A percentile compares a stretch with the other conserved stretches of the same genome.
Conservation (phyloP, 1,140 invertebrate genomes). For the Drosophila pseudoobscura region DNA sequence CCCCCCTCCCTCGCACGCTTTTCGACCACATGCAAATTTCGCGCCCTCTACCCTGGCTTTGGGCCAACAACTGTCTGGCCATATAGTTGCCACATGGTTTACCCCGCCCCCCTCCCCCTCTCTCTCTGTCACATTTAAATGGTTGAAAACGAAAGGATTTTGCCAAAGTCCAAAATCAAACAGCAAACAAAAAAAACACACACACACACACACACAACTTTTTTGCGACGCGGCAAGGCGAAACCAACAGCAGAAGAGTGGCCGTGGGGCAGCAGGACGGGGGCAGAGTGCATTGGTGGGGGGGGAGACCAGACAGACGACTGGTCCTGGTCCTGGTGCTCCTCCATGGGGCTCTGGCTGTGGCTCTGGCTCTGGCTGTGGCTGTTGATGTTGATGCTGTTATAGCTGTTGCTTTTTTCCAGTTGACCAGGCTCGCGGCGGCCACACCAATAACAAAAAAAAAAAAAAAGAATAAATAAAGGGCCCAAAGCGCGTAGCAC, state of each 20-base stretch:
- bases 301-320: conserved; percentile 33
- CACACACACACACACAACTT: conserved; percentile 18
- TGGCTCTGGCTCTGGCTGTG: not conserved
- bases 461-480: conserved; percentile 13
- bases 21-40: conserved; percentile 50
- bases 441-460: conserved; percentile 9
- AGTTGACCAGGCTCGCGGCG: conserved; percentile 71
- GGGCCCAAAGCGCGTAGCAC: conserved; percentile 43
- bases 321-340: too few species aligned
- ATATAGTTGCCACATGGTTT: conserved; percentile 50
- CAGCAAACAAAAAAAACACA: conserved; percentile 41
- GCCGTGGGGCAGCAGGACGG: conserved; percentile 2
- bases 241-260: conserved; percentile 27
- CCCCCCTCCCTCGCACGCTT: too few species aligned
- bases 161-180: conserved; percentile 80
- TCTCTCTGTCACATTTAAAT: conserved; percentile 59
- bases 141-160: conserved; percentile 82
- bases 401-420: conserved; percentile 67
- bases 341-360: too few species aligned
- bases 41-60: conserved; percentile 45
- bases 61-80: conserved; percentile 59
- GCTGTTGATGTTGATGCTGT: conserved; percentile 8
- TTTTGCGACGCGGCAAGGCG: conserved; percentile 57
- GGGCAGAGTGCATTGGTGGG: not conserved
- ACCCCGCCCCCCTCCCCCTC: conserved; percentile 8